Conservation (phyloP, 1,140 invertebrate species). For the Drosophila navojoa region DNA sequence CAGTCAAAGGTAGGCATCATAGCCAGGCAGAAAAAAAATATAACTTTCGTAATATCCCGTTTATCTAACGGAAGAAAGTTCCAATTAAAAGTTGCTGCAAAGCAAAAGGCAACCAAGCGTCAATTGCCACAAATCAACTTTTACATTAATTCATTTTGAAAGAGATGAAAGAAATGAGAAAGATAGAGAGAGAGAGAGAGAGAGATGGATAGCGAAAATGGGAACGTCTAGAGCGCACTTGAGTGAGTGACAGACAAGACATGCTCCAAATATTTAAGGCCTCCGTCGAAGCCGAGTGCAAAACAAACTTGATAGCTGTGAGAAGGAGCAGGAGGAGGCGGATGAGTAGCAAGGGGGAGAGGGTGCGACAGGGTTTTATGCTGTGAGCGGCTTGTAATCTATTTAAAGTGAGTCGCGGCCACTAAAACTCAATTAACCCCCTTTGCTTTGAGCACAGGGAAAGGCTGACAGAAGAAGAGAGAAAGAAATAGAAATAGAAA, state of each 20-base stretch:
- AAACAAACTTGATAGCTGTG: slow-evolving; percentile 64
- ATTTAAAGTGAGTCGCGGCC: slow-evolving; percentile 80
- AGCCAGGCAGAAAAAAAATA: slow-evolving; percentile 5
- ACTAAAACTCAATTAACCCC: slow-evolving; percentile 83
- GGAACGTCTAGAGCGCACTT: slow-evolving; percentile 20
- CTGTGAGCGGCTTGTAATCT: slow-evolving; percentile 66
- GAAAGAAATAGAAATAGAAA: slow-evolving; percentile 27
- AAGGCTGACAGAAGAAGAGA: slow-evolving; percentile 60
- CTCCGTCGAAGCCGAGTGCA: slow-evolving; percentile 48
- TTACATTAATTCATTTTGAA: slow-evolving; percentile 70
- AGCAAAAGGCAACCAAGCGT: slow-evolving; percentile 60
- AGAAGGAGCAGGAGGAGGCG: not conserved
- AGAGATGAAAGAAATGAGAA: slow-evolving; percentile 23
- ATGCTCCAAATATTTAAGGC: slow-evolving; percentile 74
- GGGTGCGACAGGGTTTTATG: not conserved
- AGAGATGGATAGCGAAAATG: not conserved
- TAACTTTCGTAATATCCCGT: slow-evolving; percentile 75
- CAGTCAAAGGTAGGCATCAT: not conserved
- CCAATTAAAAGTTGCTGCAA: slow-evolving; percentile 71
- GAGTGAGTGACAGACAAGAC: slow-evolving; percentile 60
- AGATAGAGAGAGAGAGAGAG: slow-evolving; percentile 3
- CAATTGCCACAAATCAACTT: slow-evolving; percentile 80
- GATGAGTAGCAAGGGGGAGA: too few relatives aligned
- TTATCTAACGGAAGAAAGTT: slow-evolving; percentile 31
- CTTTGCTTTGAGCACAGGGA: slow-evolving; percentile 73